Base-by-base conservation (phyloP, 2,888 invertebrate genomes). In the Coelopa pilipes region DNA sequence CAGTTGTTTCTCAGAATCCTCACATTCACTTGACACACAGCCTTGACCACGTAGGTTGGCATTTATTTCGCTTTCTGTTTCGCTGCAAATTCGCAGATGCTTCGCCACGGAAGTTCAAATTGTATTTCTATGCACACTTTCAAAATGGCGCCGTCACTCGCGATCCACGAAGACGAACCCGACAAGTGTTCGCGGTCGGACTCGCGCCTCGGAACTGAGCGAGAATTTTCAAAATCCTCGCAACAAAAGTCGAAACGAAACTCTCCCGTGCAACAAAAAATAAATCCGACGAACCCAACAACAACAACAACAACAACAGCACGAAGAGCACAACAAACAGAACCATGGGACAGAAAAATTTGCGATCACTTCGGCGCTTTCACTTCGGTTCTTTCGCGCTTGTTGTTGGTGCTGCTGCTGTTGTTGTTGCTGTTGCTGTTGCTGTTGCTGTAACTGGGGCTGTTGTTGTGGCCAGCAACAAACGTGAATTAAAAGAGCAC, bases 401-500 rank as follows among this genome's bases (percentile, higher is more conserved):
- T 34, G 67, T 45, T 53, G 17, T 50, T 17, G 46, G 1, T 34
- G 59, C 11, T 34, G 10, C n/a, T 57, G 34, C 13, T n/a, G 59
- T 11, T 4, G 49, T 60, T 69, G 59, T 45, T 47, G 21, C 19
- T 57, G 3, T 59, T 12, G 47, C 13, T 53, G 17, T 50, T 17
- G 46, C 3, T 34, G 59, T 3, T 34, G 10, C n/a, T 57, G 34
- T 9, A 15, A 46, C 2, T 4, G 49, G 47, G 57, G 59, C n/a
- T 47, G 21, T 47, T 57, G 3, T 59, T 12, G 47, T 13, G 17
- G 55, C 45, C 19, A 57, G 77, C 78, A 79, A 81, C 82, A 82
- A 82, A 79, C 78, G 82, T 80, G 79, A 79, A 83, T 80, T 78
- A 34, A 34, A 79, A 79, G 81, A 67, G 77, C 72, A 50, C 78